These are phyloP conservation scores for Achroia grisella DNA, from an alignment of 1,140 invertebrate species.

Conservation along the genomic window DNA sequence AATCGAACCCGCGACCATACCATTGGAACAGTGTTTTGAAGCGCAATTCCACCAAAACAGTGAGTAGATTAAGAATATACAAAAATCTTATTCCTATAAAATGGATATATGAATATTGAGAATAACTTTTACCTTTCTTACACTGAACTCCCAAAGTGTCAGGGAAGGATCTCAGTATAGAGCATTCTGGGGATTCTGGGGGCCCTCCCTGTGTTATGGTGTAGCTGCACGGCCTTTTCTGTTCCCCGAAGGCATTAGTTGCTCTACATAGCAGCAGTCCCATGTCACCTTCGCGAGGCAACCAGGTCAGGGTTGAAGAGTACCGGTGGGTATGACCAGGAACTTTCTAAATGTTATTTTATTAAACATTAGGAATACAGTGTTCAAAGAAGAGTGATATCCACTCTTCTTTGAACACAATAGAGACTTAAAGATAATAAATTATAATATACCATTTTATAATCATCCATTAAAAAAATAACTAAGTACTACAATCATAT, in stretches of 20 bases:
- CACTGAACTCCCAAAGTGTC: constrained; percentile 37
- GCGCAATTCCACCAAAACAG: too few species aligned
- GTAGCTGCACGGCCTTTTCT: constrained; percentile 41
- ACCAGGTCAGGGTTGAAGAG: constrained; percentile 47
- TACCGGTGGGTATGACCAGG: constrained; percentile 39
- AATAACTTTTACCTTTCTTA: constrained; percentile 37
- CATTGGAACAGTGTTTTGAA: too few species aligned
- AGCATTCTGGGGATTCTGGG: constrained; percentile 36
- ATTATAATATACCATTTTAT: too few species aligned
- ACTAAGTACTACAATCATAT: too few species aligned
- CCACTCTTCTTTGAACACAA: too few species aligned
- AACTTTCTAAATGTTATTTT: constrained; percentile 30
- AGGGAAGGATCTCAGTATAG: constrained; percentile 28
- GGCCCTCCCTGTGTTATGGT: constrained; percentile 33
- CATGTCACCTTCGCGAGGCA: constrained; percentile 34
- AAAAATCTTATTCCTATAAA: too few species aligned
- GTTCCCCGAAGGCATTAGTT: constrained; percentile 50
- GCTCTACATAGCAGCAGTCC: constrained; percentile 46
- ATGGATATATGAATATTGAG: too few species aligned
- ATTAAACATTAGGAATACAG: too few species aligned
- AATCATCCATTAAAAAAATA: not conserved
- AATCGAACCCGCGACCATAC: too few species aligned
- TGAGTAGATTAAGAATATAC: too few species aligned
- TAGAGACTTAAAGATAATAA: too few species aligned
- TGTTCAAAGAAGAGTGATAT: too few species aligned